These are phyloP conservation scores for Lutjanus campechanus DNA, from an alignment of 2,797 vertebrate species.

Conservation along the genomic window DNA sequence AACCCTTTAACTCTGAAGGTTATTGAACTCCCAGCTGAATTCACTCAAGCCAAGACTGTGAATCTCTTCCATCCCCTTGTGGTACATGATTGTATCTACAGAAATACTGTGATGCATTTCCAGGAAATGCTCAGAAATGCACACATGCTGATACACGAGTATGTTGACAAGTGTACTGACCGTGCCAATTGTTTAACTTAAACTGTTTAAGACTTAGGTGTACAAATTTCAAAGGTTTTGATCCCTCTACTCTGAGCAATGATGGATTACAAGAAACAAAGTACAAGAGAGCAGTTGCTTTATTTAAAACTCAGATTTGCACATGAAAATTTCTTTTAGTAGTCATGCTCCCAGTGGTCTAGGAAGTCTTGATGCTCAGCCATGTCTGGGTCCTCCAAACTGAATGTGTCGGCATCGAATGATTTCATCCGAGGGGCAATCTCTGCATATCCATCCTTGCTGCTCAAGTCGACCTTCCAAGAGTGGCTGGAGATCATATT, in stretches of 20 bases:
- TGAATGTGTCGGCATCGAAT: fast-evolving
- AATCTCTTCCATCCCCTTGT: slow-evolving; percentile 93
- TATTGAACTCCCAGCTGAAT: slow-evolving; percentile 82
- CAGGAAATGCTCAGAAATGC: slow-evolving; percentile 91
- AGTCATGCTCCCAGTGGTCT: slow-evolving; percentile 20
- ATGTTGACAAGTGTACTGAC: slow-evolving; percentile 42
- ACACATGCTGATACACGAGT: slow-evolving; percentile 88
- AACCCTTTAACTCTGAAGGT: slow-evolving; percentile 82
- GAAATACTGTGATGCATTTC: slow-evolving; percentile 86
- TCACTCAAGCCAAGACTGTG: slow-evolving; percentile 85
- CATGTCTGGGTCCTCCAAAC: not conserved
- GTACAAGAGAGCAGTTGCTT: not conserved
- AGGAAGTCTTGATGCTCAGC: slow-evolving; percentile 5
- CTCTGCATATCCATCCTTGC: not conserved
- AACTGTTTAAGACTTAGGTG: not conserved
- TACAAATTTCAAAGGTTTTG: not conserved
- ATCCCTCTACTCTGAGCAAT: not conserved
- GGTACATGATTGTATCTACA: slow-evolving; percentile 83
- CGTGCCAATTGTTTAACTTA: not conserved
- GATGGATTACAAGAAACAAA: not conserved
- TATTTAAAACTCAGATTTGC: slow-evolving; percentile 26
- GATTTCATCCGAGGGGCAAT: not conserved
- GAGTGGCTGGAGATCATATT: slow-evolving; percentile 56
- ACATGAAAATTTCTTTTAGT: not conserved
- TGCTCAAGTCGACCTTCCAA: slow-evolving; percentile 58